Percentiles rank a stretch among this genome's conserved stretches.
These are phyloP conservation scores for Cariama cristata DNA, from an alignment of 2,113 vertebrate species.

Conservation along the genomic window DNA sequence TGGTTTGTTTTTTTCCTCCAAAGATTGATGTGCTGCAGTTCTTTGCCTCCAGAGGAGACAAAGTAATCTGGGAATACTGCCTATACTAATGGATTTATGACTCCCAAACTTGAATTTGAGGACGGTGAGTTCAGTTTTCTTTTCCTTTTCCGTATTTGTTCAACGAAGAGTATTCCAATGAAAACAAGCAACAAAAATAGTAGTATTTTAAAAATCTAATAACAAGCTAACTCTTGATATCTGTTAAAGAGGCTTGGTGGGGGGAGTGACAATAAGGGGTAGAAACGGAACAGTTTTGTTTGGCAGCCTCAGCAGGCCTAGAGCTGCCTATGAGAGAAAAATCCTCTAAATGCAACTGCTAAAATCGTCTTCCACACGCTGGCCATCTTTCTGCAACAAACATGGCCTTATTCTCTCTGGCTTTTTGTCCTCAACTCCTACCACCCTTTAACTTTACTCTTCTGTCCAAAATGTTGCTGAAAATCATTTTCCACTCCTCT, in stretches of 20 bases:
- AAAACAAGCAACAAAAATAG: constrained; percentile 3
- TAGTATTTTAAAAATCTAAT: not conserved
- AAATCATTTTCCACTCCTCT: not conserved
- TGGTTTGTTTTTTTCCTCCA: not conserved
- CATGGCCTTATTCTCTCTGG: not conserved
- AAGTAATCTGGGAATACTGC: constrained; percentile 15
- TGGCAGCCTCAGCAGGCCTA: not conserved
- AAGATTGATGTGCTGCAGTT: constrained; percentile 3
- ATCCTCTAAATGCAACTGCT: not conserved
- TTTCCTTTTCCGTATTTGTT: not conserved
- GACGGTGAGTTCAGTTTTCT: not conserved
- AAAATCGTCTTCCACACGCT: not conserved
- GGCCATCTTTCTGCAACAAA: not conserved
- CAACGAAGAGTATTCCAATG: not conserved
- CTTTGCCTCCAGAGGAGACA: not conserved
- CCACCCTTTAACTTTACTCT: not conserved
- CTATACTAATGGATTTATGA: constrained; percentile 17
- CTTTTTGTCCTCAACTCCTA: not conserved
- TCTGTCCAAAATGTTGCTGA: not conserved
- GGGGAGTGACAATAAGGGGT: not conserved
- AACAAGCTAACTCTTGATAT: not conserved
- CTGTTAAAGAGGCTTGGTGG: not conserved
- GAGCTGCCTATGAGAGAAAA: not conserved
- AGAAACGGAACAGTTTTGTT: not conserved
- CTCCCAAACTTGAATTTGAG: constrained; percentile 5